Conservation (phyloP, 2,113 vertebrate species). For the Podocnemis expansa region DNA sequence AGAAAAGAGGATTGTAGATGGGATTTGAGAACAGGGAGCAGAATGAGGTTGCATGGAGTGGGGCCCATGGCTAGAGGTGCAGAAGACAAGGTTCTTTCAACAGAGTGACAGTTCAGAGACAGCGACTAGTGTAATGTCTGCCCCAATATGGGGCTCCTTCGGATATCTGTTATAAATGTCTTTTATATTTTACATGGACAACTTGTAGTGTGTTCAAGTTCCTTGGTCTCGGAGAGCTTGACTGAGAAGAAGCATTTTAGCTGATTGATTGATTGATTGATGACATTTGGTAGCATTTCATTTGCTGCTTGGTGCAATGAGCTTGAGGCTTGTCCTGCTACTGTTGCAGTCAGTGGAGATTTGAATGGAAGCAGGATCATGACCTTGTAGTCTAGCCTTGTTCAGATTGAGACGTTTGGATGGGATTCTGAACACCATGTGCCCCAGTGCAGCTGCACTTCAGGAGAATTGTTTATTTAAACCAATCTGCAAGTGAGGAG, state of each 20-base stretch:
- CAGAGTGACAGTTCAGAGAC: background rate
- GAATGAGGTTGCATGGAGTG: background rate
- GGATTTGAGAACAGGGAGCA: background rate
- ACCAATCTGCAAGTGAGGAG: background rate
- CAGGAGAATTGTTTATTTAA: background rate
- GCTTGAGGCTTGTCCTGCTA: background rate
- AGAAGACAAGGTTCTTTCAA: background rate
- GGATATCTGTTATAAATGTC: background rate
- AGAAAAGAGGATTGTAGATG: conserved; percentile 18
- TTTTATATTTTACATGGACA: background rate
- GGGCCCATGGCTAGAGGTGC: background rate
- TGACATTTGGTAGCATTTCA: background rate
- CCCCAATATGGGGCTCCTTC: background rate
- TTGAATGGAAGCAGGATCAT: background rate
- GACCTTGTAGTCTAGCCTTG: background rate
- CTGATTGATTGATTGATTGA: background rate
- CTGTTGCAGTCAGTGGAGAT: background rate
- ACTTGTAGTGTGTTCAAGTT: background rate
- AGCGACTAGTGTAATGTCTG: background rate
- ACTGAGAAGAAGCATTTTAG: background rate
- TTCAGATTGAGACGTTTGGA: background rate
- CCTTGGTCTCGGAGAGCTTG: background rate
- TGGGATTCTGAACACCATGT: background rate
- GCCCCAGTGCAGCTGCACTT: background rate
- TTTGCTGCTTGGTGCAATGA: background rate